Percentiles rank a stretch among this genome's conserved stretches.
phyloP scores from a whole-genome alignment of 2,888 invertebrate genomes.

The Heliconius charithonia region DNA sequence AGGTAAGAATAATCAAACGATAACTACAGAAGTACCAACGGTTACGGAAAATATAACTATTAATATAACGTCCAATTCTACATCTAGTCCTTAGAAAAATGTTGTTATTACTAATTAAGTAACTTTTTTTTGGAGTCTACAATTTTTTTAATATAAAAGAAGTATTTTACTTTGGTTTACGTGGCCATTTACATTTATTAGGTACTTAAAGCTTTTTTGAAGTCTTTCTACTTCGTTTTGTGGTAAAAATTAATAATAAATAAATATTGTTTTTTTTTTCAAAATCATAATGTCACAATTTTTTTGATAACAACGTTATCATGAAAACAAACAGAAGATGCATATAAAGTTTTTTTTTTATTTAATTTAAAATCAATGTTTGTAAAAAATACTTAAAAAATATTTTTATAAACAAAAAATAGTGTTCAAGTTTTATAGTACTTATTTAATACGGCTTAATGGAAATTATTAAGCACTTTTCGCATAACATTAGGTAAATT shows the following conservation, averaged over 20 bases:
- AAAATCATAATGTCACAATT: neutral
- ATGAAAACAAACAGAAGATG: neutral
- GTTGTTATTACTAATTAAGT: no score
- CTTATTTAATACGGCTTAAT: neutral
- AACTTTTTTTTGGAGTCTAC: neutral
- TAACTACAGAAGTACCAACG: conserved; percentile 9
- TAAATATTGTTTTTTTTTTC: neutral
- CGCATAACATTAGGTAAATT: neutral
- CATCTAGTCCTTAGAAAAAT: conserved; percentile 7
- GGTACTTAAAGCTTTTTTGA: neutral
- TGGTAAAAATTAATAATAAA: no score
- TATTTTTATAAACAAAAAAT: neutral
- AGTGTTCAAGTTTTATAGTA: conserved; percentile 2
- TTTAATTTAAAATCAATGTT: no score
- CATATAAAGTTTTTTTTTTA: neutral
- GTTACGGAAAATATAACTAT: neutral
- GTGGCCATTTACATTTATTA: neutral
- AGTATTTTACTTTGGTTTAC: neutral
- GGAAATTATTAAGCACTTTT: neutral
- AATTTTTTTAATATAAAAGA: neutral
- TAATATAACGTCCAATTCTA: neutral
- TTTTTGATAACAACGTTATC: neutral
- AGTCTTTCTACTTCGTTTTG: neutral
- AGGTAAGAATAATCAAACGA: conserved; percentile 12
- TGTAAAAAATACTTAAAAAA: neutral